phyloP scores from a whole-genome alignment of 2,797 vertebrate genomes.

The Spheniscus humboldti region DNA sequence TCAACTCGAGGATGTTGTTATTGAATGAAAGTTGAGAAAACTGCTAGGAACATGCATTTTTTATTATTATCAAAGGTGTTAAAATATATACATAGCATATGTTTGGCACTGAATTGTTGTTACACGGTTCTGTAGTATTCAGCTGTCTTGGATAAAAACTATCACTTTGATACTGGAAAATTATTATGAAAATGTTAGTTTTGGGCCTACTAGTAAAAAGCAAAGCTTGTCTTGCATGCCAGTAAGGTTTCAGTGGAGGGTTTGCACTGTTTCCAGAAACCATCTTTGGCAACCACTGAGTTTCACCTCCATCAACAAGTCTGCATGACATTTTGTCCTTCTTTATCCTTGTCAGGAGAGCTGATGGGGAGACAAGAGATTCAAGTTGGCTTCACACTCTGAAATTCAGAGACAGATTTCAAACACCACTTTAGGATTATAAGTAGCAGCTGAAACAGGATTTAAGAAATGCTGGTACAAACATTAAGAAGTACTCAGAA shows the following conservation, averaged over 20 bases:
- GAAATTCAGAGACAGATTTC: conserved; percentile 21
- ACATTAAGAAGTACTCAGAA: neutral
- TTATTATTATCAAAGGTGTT: conserved; percentile 85
- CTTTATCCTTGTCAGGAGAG: conserved; percentile 42
- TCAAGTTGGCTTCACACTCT: conserved; percentile 12
- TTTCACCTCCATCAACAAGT: conserved; percentile 71
- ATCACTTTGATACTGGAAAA: conserved; percentile 86
- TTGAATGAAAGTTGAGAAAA: conserved; percentile 79
- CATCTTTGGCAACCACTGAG: conserved; percentile 65
- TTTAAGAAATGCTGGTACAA: conserved; percentile 2
- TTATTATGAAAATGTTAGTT: conserved; percentile 85
- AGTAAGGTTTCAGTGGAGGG: conserved; percentile 55
- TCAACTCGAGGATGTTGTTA: conserved; percentile 86
- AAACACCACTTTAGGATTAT: neutral
- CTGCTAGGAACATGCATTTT: conserved; percentile 79
- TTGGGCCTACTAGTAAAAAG: conserved; percentile 78
- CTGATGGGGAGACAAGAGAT: conserved; percentile 23
- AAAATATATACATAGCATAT: conserved; percentile 81
- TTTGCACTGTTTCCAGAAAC: conserved; percentile 70
- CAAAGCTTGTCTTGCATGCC: conserved; percentile 70
- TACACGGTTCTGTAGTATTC: conserved; percentile 74
- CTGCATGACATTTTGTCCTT: conserved; percentile 51
- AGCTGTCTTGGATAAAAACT: conserved; percentile 81
- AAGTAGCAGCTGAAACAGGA: neutral
- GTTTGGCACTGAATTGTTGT: conserved; percentile 77